Conservation (phyloP, 2,888 invertebrate species). For the Synergus itoensis region DNA sequence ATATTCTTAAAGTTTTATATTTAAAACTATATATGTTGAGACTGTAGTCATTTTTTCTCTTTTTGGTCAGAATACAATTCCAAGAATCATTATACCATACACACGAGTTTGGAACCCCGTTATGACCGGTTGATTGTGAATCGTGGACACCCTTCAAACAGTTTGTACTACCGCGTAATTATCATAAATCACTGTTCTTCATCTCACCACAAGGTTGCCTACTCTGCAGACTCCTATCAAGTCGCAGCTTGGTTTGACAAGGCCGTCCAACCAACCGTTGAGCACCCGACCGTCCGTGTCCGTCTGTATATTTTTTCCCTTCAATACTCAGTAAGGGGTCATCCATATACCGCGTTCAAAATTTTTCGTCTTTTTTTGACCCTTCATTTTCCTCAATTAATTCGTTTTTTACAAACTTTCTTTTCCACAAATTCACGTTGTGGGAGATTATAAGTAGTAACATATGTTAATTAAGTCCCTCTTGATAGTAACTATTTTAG, state of each 20-base stretch:
- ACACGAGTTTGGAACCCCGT: conserved; percentile 49
- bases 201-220: conserved; percentile 53
- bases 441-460: no score
- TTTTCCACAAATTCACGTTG: conserved; percentile 39
- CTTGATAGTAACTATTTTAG: neutral
- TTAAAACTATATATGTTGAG: no score
- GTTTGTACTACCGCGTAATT: conserved; percentile 67
- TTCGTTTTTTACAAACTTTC: conserved; percentile 67
- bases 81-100: conserved; percentile 67
- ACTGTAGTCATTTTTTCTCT: no score
- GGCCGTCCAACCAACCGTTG: conserved; percentile 43
- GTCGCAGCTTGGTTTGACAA: conserved; percentile 50
- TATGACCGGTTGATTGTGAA: conserved; percentile 65
- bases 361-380: no score
- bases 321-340: conserved; percentile 32
- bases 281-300: no score
- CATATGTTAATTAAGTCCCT: neutral
- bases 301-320: conserved; percentile 54
- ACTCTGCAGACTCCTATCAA: conserved; percentile 55
- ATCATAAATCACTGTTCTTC: conserved; percentile 69
- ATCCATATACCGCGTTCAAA: no score
- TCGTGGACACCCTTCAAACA: conserved; percentile 63
- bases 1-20: no score
- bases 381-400: conserved; percentile 65
- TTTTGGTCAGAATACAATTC: conserved; percentile 54